A percentile compares a stretch with the other conserved stretches of the same genome.
Evolutionary conservation across 2,797 vertebrate genomes (phyloP).

Genomic region (Neomorphus geoffroyi): DNA sequence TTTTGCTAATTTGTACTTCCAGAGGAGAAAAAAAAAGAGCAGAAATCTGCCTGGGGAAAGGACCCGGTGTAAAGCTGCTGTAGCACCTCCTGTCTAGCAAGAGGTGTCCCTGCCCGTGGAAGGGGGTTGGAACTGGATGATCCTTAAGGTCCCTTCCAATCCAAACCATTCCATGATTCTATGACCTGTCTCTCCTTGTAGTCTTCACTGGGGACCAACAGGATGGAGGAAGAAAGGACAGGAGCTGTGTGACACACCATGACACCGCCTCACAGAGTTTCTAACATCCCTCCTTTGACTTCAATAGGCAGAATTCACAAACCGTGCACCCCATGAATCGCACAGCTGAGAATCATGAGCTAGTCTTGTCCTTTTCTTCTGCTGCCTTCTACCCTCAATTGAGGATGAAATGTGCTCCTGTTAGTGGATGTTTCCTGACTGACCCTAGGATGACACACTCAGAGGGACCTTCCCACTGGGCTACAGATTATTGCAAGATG

Average conservation of each 20-base stretch:
- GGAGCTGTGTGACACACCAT: rapidly evolving
- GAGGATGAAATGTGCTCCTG: not conserved
- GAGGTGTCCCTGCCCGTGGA: too few relatives aligned
- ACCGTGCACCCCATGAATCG: not conserved
- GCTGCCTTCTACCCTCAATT: not conserved
- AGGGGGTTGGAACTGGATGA: too few relatives aligned
- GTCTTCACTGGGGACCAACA: not conserved
- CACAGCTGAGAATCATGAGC: not conserved
- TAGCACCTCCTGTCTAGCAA: not conserved
- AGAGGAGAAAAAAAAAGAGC: not conserved
- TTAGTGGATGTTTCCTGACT: not conserved
- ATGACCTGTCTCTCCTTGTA: too few relatives aligned
- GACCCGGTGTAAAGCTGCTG: rapidly evolving
- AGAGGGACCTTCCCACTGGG: not conserved
- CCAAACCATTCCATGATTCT: too few relatives aligned
- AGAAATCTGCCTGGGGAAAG: not conserved
- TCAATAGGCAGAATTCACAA: not conserved
- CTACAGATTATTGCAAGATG: not conserved
- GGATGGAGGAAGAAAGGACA: not conserved
- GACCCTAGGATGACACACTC: not conserved
- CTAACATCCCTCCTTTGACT: not conserved
- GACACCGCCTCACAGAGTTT: not conserved
- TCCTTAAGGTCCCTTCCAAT: too few relatives aligned
- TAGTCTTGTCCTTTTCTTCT: not conserved
- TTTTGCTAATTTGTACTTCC: not conserved